These are phyloP conservation scores for Pammene aurita DNA, from an alignment of 2,888 invertebrate species.

Conservation along the genomic window DNA sequence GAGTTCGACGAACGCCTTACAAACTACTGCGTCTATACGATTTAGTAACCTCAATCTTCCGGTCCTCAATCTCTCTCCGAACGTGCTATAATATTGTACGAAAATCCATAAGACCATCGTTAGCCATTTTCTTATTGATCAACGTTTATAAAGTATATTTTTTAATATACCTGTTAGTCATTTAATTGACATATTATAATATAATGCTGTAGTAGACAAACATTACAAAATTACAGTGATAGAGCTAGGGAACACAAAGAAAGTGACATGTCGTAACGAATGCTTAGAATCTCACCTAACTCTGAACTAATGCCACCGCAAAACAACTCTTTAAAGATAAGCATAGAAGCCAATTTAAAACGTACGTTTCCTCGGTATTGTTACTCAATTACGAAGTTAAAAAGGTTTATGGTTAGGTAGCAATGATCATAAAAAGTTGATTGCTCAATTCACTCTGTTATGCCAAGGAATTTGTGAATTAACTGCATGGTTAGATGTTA, in stretches of 20 bases:
- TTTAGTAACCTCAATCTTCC: too few relatives aligned
- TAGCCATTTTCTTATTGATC: too few relatives aligned
- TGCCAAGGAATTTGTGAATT: background rate
- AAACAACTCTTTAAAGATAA: background rate
- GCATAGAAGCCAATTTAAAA: background rate
- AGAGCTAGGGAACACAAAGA: background rate
- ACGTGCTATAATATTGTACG: too few relatives aligned
- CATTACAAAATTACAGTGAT: constrained; percentile 8
- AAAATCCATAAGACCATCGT: too few relatives aligned
- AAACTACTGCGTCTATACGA: too few relatives aligned
- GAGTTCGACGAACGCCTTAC: too few relatives aligned
- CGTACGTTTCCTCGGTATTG: background rate
- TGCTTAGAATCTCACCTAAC: background rate
- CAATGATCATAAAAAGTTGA: constrained; percentile 1
- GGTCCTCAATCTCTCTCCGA: too few relatives aligned
- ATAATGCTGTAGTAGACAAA: background rate
- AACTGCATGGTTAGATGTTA: background rate
- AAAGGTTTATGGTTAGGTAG: constrained; percentile 22
- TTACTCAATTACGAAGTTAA: constrained; percentile 14
- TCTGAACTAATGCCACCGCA: background rate
- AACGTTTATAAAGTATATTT: too few relatives aligned
- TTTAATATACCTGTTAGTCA: too few relatives aligned
- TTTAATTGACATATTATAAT: too few relatives aligned
- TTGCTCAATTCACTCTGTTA: background rate
- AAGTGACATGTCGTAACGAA: constrained; percentile 15